Base-by-base conservation (phyloP, 2,113 vertebrate species). In the Corydoras maculifer region DNA sequence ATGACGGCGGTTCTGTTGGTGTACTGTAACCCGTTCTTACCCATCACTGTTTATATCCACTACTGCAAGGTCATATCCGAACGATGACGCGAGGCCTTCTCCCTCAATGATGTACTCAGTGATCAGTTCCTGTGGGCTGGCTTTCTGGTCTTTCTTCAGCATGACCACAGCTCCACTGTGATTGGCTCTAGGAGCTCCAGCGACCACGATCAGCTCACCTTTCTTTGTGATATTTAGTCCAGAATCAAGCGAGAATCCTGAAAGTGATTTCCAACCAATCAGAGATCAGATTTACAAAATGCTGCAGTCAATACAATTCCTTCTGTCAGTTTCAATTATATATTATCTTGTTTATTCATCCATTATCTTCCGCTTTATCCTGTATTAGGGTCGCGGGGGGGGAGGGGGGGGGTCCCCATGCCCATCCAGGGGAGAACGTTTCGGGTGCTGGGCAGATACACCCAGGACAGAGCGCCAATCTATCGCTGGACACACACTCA, bases 211-310 rank as follows among this genome's bases (percentile, higher is more conserved):
- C 80, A 96, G 81, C 70, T 92, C 82, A 31, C 88, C 81, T 14
- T 92, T 87, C 62, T 90, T 90, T 32, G 87, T 85, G 58, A 99
- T 90, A 68, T 81, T 82, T 74, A 84, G 93, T 18, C 94, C 92
- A 3, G 93, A 92, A 82, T 97, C 97, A 85, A 99, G 75, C 75
- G 97, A 96, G 81, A 99, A 99, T 53, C 97, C 97, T 99, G 82
- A 48, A 29, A 35, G 70, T 48, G 62, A 4, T 65, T 65, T 3
- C 10, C 15, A 70, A 29, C 30, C 58, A 62, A 68, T 63, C 35
- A 81, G 58, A 71, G 25, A n/a, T 8, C 7, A 3, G 55, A 25
- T 25, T 25, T 25, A 25, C 18, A 25, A 25, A 25, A 25, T 2
- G 18, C 18, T 25, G 18, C 2, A 25, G 18, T 25, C 18, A 25